These are phyloP conservation scores for Cricetomys ansorgei DNA, from an alignment of 2,113 vertebrate genomes.

Conservation along the genomic window DNA sequence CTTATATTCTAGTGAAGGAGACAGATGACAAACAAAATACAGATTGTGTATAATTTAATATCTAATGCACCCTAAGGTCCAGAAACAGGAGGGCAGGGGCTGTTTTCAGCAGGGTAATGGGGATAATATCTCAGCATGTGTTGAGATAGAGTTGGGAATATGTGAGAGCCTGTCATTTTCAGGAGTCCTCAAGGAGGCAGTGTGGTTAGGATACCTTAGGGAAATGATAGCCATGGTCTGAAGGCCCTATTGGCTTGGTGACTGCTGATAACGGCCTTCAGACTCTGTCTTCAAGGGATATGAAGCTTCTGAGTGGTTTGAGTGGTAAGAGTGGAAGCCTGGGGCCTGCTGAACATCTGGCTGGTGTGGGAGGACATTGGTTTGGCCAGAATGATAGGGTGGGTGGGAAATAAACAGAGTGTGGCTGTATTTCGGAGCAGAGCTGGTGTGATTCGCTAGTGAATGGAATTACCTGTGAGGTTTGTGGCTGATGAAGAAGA, in stretches of 20 bases:
- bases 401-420: not conserved
- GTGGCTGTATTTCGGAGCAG: not conserved
- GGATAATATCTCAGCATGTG: not conserved
- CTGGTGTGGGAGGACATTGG: not conserved
- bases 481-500: not conserved
- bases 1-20: not conserved
- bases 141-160: not conserved
- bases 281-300: not conserved
- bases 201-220: not conserved
- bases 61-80: not conserved
- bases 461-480: not conserved
- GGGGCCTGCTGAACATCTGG: not conserved
- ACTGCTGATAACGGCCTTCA: not conserved
- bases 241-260: not conserved
- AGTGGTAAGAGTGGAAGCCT: not conserved
- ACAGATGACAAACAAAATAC: not conserved
- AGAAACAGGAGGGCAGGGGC: not conserved
- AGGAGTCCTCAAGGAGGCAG: not conserved
- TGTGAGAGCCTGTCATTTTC: not conserved
- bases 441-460: not conserved
- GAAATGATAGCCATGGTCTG: not conserved
- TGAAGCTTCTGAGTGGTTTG: not conserved
- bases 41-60: rapidly evolving
- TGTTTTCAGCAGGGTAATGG: not conserved
- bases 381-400: not conserved